Conservation (phyloP, 2,888 invertebrate genomes). For the Agrochola macilenta region DNA sequence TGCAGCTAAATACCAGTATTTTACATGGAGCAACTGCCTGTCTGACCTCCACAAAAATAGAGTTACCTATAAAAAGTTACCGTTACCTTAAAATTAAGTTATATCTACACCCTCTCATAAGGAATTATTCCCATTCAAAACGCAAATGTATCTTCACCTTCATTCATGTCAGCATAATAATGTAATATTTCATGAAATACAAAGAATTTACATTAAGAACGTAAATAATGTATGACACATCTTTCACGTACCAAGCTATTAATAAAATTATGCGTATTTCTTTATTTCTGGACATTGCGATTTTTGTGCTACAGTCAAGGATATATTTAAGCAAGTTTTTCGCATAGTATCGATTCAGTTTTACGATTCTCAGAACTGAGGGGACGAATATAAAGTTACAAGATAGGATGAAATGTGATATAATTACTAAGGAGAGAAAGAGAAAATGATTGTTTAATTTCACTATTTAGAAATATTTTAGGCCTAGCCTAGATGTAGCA, state of each 20-base stretch:
- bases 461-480: neutral
- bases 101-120: neutral
- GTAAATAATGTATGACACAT: slow-evolving; percentile 1
- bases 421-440: neutral
- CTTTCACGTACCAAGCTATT: neutral
- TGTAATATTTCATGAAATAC: slow-evolving; percentile 1
- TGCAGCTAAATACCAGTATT: no score
- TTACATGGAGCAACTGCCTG: no score
- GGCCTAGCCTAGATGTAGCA: neutral
- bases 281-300: slow-evolving; percentile 5
- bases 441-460: neutral
- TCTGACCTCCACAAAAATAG: no score
- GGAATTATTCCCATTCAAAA: slow-evolving; percentile 28
- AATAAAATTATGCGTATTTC: slow-evolving; percentile 1
- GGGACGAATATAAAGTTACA: neutral
- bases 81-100: no score
- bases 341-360: neutral
- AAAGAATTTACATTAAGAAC: slow-evolving; percentile 1
- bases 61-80: no score
- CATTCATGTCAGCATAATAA: slow-evolving; percentile 12
- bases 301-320: neutral
- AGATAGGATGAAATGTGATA: no score
- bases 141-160: slow-evolving; percentile 15
- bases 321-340: neutral
- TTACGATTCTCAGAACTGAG: neutral